Percentiles rank a stretch among this genome's conserved stretches.
phyloP scores from a whole-genome alignment of 2,888 invertebrate genomes.

The Pachycephus smyrnensis region DNA sequence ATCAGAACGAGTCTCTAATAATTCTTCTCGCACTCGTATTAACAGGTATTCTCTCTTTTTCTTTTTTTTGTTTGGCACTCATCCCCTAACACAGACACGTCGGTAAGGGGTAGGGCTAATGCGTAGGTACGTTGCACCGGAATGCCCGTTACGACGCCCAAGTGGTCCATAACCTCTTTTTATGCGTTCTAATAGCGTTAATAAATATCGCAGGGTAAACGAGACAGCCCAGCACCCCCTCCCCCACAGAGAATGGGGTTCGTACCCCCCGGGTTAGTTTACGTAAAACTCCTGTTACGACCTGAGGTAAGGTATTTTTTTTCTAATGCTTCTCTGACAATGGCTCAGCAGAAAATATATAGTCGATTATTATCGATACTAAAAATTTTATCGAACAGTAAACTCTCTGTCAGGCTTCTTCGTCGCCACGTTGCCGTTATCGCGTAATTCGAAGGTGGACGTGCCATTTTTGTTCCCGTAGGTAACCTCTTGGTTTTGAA shows the following conservation, averaged over 20 bases:
- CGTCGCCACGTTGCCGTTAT: not conserved
- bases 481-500: not conserved
- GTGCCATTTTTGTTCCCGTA: not conserved
- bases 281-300: not conserved
- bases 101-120: not conserved
- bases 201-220: constrained; percentile 32
- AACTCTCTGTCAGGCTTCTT: not conserved
- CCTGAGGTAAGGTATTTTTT: not conserved
- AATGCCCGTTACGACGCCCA: constrained; percentile 33
- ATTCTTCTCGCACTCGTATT: no score
- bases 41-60: not conserved
- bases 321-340: not conserved
- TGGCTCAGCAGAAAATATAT: not conserved
- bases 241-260: not conserved
- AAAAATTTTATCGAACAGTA: not conserved
- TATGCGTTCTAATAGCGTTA: constrained; percentile 35
- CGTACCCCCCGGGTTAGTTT: not conserved
- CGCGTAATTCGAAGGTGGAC: not conserved
- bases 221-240: not conserved
- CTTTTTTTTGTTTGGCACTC: not conserved
- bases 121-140: constrained; percentile 7
- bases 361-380: not conserved
- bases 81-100: not conserved
- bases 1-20: no score
- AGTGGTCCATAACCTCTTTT: constrained; percentile 31